Percentiles rank a stretch among this genome's conserved stretches.
Conservation (phyloP, 2,888 invertebrate species). For the Caenorhabditis zanzibari region DNA sequence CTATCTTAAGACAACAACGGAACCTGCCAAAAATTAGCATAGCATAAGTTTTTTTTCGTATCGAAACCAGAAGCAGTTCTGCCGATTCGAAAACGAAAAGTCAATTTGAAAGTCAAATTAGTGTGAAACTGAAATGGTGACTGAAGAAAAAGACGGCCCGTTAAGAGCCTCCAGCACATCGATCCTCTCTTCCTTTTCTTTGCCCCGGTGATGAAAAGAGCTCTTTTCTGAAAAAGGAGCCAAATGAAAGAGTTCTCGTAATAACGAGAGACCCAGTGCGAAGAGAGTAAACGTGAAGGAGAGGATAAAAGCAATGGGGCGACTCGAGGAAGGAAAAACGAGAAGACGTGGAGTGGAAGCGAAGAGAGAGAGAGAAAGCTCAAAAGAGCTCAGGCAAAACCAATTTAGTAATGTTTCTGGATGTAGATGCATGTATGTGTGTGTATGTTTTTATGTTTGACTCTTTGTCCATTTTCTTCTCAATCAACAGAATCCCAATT, state of each 20-base stretch:
- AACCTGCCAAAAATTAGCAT: too few relatives aligned
- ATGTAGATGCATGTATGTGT: background rate
- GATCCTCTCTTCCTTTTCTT: conserved; percentile 35
- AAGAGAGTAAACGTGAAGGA: conserved; percentile 54
- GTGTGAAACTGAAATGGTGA: conserved; percentile 9
- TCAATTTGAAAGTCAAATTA: conserved; percentile 16
- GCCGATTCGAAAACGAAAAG: background rate
- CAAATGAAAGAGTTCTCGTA: conserved; percentile 4
- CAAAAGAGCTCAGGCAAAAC: conserved; percentile 48
- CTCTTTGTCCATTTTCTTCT: conserved; percentile 21
- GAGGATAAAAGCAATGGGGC: conserved; percentile 39
- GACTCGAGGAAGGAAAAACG: conserved; percentile 45
- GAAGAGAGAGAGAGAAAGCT: conserved; percentile 1
- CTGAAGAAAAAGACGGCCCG: conserved; percentile 8
- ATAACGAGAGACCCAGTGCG: conserved; percentile 17
- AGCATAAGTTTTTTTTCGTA: too few relatives aligned
- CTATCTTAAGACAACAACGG: too few relatives aligned
- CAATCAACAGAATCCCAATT: background rate
- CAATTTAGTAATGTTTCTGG: conserved; percentile 53
- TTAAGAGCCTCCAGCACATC: conserved; percentile 37
- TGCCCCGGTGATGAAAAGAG: conserved; percentile 35
- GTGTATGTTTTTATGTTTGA: conserved; percentile 33
- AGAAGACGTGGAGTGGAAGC: conserved; percentile 41
- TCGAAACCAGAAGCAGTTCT: background rate
- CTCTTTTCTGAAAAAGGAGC: conserved; percentile 37